Evolutionary conservation across 2,888 invertebrate genomes (phyloP).

Genomic region (Drepana falcataria): DNA sequence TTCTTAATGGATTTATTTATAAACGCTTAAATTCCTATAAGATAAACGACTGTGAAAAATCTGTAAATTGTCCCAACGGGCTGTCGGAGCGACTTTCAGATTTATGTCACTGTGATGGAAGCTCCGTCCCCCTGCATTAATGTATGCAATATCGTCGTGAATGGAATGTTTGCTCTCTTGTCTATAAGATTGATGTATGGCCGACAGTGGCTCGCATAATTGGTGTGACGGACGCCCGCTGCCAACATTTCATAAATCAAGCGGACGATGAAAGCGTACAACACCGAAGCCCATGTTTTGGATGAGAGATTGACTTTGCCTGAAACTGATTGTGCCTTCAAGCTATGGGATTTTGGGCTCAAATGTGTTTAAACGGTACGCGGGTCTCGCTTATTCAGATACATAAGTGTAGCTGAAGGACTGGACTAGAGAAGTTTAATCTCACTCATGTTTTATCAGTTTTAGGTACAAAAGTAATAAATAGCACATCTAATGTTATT

Average conservation of each 20-base stretch:
- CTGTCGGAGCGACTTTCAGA: background rate
- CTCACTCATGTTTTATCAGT: no score
- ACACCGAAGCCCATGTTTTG: background rate
- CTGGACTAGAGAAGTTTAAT: no score
- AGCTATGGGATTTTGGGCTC: background rate
- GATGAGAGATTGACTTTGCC: background rate
- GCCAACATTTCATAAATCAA: constrained; percentile 49
- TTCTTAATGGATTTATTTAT: no score
- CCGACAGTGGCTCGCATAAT: constrained; percentile 33
- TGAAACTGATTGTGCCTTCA: no score
- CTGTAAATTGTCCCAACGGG: background rate
- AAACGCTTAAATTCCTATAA: no score
- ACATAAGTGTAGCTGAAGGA: no score
- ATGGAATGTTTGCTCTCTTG: constrained; percentile 27
- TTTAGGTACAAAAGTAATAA: no score
- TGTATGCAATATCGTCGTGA: constrained; percentile 24
- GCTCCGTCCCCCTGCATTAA: constrained; percentile 13
- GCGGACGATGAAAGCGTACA: background rate
- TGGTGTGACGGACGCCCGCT: constrained; percentile 37
- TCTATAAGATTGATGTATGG: constrained; percentile 55
- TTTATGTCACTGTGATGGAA: background rate
- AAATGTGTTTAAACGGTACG: no score
- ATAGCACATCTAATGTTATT: no score
- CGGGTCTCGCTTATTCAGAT: no score
- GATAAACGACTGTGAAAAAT: no score